Conservation (phyloP, 2,797 vertebrate genomes). For the Capromys pilorides region DNA sequence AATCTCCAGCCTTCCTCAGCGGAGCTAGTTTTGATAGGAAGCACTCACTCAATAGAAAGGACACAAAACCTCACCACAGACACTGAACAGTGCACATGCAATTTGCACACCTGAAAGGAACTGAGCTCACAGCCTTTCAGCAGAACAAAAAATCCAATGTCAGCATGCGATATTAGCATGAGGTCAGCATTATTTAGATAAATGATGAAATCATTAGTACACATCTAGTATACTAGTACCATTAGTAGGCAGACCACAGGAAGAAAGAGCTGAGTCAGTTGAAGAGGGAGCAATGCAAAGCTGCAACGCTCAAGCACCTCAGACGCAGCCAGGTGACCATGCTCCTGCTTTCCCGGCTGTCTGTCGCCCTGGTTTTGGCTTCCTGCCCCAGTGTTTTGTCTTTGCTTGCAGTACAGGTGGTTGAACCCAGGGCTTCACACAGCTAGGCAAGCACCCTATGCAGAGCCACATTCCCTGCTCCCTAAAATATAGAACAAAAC, state of each 20-base stretch:
- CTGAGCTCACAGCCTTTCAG: neutral
- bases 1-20: neutral
- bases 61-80: neutral
- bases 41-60: neutral
- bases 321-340: neutral
- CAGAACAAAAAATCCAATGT: neutral
- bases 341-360: neutral
- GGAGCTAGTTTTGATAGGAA: neutral
- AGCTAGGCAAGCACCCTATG: neutral
- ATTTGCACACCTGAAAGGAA: neutral
- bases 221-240: neutral
- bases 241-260: neutral
- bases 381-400: neutral
- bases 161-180: neutral
- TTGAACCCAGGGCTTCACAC: neutral
- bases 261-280: neutral
- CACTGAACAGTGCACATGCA: neutral
- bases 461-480: neutral
- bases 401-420: neutral
- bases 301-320: neutral
- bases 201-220: neutral
- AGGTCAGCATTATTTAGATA: neutral
- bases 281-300: neutral
- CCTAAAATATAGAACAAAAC: neutral
- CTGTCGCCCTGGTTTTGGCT: neutral